Base-by-base conservation (phyloP, 2,113 vertebrate species). In the Tachuris rubrigastra region DNA sequence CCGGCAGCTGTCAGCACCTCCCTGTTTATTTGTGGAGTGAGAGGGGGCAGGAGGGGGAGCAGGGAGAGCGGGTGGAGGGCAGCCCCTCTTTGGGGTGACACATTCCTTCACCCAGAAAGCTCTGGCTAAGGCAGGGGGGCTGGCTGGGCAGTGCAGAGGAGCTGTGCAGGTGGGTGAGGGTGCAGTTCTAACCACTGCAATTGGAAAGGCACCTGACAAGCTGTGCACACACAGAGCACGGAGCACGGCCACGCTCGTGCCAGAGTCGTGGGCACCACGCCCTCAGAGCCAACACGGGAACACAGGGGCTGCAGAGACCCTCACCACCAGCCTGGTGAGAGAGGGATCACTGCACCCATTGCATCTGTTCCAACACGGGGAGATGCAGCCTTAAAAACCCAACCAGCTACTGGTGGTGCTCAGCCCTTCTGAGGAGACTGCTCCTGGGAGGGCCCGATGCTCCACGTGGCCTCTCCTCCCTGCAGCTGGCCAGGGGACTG, bases 11-110 rank as follows among this genome's bases (percentile, higher is more conserved):
- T 96, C 97, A 95, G 68, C 97, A 97, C 95, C 44, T 91, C 69
- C 46, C 59, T 95, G 90, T 95, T 97, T 97, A 97, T 96, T 97
- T 96, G 95, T 89, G 60, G 87, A 96, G 93, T 79, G 82, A 62
- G 39, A 97, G 59, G 25, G 52, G 41, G 50, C 39, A 66, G 65
- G 63, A 67, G 28, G 18, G 60, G 56, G 56, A 89, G 59, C 6
- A 52, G 50, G 10, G 37, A 81, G 66, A 95, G 65, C 39, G 41
- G 59, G 37, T 9, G 9, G 53, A 94, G 71, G 80, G 67, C 69
- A 91, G 77, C 27, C 24, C 55, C 1, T 1, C 79, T 86, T 86
- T 90, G 89, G 86, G 88, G 76, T 75, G 89, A 89, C 2, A 6
- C 1, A 12, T 72, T 87, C 58, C 84, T 58, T 94, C 82, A 78